Percentiles rank a stretch among this genome's conserved stretches.
phyloP scores from a whole-genome alignment of 1,140 invertebrate genomes.

The Aplysia californica region DNA sequence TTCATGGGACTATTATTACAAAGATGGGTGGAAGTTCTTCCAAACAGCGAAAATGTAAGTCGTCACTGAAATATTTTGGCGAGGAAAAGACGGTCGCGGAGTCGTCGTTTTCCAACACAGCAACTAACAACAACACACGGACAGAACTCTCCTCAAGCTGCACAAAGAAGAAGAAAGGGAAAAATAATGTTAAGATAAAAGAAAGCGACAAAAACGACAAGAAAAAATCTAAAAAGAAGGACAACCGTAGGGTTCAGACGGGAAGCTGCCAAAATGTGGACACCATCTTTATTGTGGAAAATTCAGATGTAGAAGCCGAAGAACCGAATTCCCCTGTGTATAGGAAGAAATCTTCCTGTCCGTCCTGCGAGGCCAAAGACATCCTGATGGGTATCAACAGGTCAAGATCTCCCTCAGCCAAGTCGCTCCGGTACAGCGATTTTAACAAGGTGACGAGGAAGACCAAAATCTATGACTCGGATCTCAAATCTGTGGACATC shows the following conservation, averaged over 20 bases:
- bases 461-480: conserved; percentile 8
- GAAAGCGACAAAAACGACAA: neutral
- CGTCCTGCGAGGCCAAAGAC: conserved; percentile 19
- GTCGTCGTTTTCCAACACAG: conserved; percentile 1
- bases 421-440: conserved; percentile 18
- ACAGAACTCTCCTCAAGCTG: neutral
- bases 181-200: conserved; percentile 10
- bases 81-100: neutral
- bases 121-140: neutral
- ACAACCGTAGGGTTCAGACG: no score
- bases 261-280: neutral
- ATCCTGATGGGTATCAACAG: conserved; percentile 10
- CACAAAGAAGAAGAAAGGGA: conserved; percentile 1
- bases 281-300: neutral
- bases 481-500: neutral
- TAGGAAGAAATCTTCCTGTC: conserved; percentile 21
- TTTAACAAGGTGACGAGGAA: conserved; percentile 8
- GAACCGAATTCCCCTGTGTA: neutral
- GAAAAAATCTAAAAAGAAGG: conserved; percentile 7
- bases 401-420: conserved; percentile 13
- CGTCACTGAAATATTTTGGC: neutral
- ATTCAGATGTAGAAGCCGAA: neutral
- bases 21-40: conserved; percentile 16
- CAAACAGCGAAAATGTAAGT: neutral
- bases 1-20: no score